phyloP scores from a whole-genome alignment of 2,113 vertebrate genomes.

The Lipophrys pholis region DNA sequence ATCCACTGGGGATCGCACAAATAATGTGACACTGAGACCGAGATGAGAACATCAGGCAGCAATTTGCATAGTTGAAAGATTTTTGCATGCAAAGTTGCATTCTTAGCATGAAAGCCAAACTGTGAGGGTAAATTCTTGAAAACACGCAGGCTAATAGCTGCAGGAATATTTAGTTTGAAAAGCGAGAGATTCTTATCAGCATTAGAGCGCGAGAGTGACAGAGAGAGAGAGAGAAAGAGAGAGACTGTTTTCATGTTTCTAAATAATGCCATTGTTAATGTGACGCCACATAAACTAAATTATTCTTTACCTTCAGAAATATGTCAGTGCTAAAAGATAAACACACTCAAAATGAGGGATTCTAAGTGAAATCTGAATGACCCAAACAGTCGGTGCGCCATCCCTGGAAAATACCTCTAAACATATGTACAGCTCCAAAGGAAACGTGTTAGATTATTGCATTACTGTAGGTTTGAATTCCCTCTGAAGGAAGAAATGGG shows the following conservation, averaged over 20 bases:
- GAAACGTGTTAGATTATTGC: slow-evolving; percentile 60
- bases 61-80: too few species aligned
- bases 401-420: slow-evolving; percentile 53
- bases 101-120: too few species aligned
- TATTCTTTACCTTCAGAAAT: slow-evolving; percentile 15
- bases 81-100: too few species aligned
- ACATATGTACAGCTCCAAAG: slow-evolving; percentile 44
- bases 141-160: too few species aligned
- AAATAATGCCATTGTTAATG: slow-evolving; percentile 1
- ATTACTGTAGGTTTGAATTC: slow-evolving; percentile 53
- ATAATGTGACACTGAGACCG: too few species aligned
- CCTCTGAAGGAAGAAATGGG: slow-evolving; percentile 40
- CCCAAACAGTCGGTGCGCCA: slow-evolving; percentile 16
- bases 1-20: too few species aligned
- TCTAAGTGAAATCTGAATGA: slow-evolving; percentile 34
- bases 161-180: too few species aligned
- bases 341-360: slow-evolving; percentile 10
- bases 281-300: slow-evolving; percentile 36
- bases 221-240: too few species aligned
- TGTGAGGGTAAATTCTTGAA: too few species aligned
- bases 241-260: background rate
- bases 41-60: too few species aligned
- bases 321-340: slow-evolving; percentile 40
- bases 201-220: too few species aligned
- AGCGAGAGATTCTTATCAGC: too few species aligned